Conservation (phyloP, 1,140 invertebrate genomes). For the Caenorhabditis brenneri region DNA sequence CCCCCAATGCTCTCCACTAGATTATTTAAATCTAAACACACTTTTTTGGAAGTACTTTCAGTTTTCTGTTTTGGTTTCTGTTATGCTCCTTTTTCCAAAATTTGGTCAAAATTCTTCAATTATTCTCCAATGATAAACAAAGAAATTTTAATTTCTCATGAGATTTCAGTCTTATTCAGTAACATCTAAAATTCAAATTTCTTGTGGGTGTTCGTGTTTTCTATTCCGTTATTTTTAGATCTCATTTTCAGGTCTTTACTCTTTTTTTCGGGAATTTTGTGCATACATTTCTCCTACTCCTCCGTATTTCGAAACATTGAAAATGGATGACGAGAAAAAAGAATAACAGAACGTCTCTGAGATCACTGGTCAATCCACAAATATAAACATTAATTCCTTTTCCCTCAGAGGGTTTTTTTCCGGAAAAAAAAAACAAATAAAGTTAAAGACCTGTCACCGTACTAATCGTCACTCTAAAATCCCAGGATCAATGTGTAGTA, state of each 20-base stretch:
- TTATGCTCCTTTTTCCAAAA: too few relatives aligned
- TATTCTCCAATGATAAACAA: too few relatives aligned
- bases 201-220: too few relatives aligned
- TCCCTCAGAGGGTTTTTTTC: not conserved
- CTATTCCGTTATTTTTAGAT: too few relatives aligned
- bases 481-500: not conserved
- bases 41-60: not conserved
- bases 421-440: not conserved
- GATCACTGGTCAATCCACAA: not conserved
- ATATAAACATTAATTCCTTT: not conserved
- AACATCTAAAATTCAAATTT: too few relatives aligned
- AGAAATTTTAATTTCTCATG: too few relatives aligned
- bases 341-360: not conserved
- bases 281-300: too few relatives aligned
- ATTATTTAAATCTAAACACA: conserved; percentile 7
- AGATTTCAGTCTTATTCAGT: too few relatives aligned
- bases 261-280: too few relatives aligned
- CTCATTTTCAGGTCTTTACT: too few relatives aligned
- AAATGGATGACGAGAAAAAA: conserved; percentile 15
- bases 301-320: not conserved
- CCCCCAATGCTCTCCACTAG: not conserved
- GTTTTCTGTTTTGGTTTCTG: not conserved
- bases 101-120: too few relatives aligned
- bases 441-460: not conserved
- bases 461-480: not conserved